phyloP scores from a whole-genome alignment of 2,888 invertebrate genomes.

The Drosophila lacicola region DNA sequence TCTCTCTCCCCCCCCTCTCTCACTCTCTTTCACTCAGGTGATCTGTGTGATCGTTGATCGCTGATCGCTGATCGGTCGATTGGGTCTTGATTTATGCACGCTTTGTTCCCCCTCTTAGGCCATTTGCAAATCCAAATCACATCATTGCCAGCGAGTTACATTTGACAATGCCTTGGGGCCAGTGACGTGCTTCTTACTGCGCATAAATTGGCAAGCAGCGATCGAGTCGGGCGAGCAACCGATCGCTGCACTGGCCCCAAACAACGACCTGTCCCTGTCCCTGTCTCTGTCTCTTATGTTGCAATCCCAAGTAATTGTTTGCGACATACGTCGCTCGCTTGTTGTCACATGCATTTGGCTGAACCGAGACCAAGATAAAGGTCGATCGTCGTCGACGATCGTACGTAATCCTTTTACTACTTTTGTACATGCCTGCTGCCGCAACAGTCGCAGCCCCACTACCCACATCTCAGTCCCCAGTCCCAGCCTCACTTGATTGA shows the following conservation, averaged over 20 bases:
- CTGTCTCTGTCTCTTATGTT: conserved; percentile 54
- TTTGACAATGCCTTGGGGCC: conserved; percentile 78
- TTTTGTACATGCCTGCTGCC: conserved; percentile 54
- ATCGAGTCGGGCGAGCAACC: conserved; percentile 27
- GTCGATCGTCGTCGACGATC: conserved; percentile 65
- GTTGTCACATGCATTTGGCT: conserved; percentile 74
- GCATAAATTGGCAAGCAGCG: conserved; percentile 76
- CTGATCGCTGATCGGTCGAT: conserved; percentile 57
- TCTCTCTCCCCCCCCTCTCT: conserved; percentile 7
- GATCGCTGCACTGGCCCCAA: conserved; percentile 29
- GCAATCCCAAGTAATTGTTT: conserved; percentile 82
- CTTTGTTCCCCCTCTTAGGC: conserved; percentile 63
- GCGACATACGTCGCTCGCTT: conserved; percentile 81
- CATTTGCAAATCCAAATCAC: conserved; percentile 81
- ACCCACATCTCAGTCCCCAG: conserved; percentile 26
- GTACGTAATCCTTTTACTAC: conserved; percentile 77
- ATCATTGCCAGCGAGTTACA: conserved; percentile 78
- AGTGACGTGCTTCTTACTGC: conserved; percentile 60
- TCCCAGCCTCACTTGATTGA: conserved; percentile 74
- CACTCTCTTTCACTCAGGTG: conserved; percentile 6
- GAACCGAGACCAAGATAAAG: conserved; percentile 67
- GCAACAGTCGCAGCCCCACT: conserved; percentile 19
- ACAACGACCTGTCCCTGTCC: conserved; percentile 39
- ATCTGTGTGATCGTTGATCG: conserved; percentile 45
- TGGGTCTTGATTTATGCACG: conserved; percentile 75